phyloP scores from a whole-genome alignment of 1,140 invertebrate genomes.

The Arctopsyche grandis region DNA sequence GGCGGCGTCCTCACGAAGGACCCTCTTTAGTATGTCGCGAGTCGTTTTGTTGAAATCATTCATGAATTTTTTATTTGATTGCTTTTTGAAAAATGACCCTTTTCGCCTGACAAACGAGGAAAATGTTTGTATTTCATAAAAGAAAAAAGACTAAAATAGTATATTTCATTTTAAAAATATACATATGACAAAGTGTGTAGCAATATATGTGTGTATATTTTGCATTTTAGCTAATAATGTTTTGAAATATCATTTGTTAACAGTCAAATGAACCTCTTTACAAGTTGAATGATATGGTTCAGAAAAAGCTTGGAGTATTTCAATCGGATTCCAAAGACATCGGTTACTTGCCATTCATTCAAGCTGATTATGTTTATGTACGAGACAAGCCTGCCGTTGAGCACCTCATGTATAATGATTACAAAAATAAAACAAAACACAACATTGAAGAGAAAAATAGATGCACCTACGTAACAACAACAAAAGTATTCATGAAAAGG shows the following conservation, averaged over 20 bases:
- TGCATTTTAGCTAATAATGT: neutral
- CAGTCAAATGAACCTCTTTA: constrained; percentile 60
- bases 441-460: constrained; percentile 69
- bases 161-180: neutral
- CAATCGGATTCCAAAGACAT: constrained; percentile 56
- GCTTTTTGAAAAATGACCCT: constrained; percentile 46
- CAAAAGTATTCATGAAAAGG: constrained; percentile 70
- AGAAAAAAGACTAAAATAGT: neutral
- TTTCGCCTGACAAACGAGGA: neutral
- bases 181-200: too few species aligned
- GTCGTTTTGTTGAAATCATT: neutral
- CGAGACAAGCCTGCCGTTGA: constrained; percentile 73
- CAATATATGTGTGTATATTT: neutral
- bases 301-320: constrained; percentile 59
- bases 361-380: constrained; percentile 71
- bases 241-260: constrained; percentile 25
- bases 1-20: neutral
- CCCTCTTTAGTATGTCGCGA: neutral
- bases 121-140: neutral
- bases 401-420: constrained; percentile 75
- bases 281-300: constrained; percentile 60
- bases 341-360: constrained; percentile 63
- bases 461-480: constrained; percentile 78
- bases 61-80: constrained; percentile 39
- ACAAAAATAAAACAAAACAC: constrained; percentile 70